A percentile compares a stretch with the other conserved stretches of the same genome.
phyloP scores from a whole-genome alignment of 2,797 vertebrate genomes.

The Lycodopsis pacificus region DNA sequence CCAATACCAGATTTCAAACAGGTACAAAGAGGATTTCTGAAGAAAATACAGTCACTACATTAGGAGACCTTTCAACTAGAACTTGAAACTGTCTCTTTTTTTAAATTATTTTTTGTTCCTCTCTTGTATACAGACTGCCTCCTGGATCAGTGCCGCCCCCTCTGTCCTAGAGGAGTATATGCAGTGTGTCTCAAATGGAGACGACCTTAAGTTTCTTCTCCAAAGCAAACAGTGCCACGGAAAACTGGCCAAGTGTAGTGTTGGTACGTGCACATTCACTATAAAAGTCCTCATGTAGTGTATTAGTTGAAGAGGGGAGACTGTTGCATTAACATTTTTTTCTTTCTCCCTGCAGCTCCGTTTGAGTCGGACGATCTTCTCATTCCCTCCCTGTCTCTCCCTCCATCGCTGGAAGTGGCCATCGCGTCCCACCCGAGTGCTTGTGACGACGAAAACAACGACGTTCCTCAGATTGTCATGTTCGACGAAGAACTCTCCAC shows the following conservation, averaged over 20 bases:
- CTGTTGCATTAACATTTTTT: not conserved
- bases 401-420: slow-evolving; percentile 80
- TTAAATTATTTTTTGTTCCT: not conserved
- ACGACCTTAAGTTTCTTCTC: slow-evolving; percentile 82
- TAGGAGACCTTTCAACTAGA: rapidly evolving
- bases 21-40: slow-evolving; percentile 42
- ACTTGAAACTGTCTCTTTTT: not conserved
- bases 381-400: slow-evolving; percentile 78
- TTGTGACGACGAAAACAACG: slow-evolving; percentile 76
- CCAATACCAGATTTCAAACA: slow-evolving; percentile 84
- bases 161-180: slow-evolving; percentile 82
- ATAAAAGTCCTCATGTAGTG: not conserved
- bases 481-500: slow-evolving; percentile 81
- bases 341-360: slow-evolving; percentile 55
- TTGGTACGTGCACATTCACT: slow-evolving; percentile 59
- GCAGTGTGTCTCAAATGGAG: slow-evolving; percentile 82
- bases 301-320: not conserved
- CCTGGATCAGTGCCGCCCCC: slow-evolving; percentile 80
- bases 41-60: not conserved
- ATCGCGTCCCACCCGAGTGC: slow-evolving; percentile 77
- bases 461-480: slow-evolving; percentile 81
- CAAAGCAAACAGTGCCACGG: slow-evolving; percentile 84
- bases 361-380: slow-evolving; percentile 82
- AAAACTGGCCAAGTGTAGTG: slow-evolving; percentile 74
- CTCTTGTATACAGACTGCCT: slow-evolving; percentile 70